Evolutionary conservation across 2,888 invertebrate species (phyloP), one percentile per base, ranked within the genome.

Genomic region (Cantharis nigra): DNA sequence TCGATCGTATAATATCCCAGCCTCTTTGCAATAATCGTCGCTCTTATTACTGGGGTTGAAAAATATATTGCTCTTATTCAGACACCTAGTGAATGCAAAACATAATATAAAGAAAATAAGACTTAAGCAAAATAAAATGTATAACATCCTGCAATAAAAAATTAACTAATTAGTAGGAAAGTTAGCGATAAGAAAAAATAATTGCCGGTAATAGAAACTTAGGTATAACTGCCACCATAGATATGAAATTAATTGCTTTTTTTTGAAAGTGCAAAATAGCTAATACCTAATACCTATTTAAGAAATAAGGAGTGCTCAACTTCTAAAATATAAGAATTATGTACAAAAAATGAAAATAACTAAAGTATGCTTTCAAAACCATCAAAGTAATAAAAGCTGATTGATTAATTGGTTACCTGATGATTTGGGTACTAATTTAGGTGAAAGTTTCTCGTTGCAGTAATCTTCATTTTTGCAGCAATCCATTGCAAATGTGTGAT

Each of bases 401-500:
- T 23, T 67, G 26, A n/a, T 67, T 28, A 33, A 75, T 63, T 76
- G 76, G 90, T 91, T 94, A 94, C 94, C 94, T 93, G 92, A 90
- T 88, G 90, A 89, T 89, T 90, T 91, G 89, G 90, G 90, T 88
- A 91, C 91, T 88, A 94, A 91, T 88, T 91, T 91, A 88, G 94
- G 92, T 87, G 90, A 91, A 89, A 94, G 91, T 86, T 91, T 90
- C 86, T 89, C 91, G 91, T 95, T 95, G 92, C 95, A 95, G 92
- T 92, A 93, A 85, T 89, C 88, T 91, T 91, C 91, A 87, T 93
- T 90, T 89, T 93, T 92, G 92, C 96, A 96, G 93, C 95, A 96
- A 88, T 92, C 91, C 91, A 95, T 93, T 90, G 92, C 92, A 91
- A 94, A 93, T 85, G 93, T 92, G 87, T 92, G 92, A 91, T 94